phyloP scores from a whole-genome alignment of 2,113 vertebrate genomes.

The Anolis carolinensis region DNA sequence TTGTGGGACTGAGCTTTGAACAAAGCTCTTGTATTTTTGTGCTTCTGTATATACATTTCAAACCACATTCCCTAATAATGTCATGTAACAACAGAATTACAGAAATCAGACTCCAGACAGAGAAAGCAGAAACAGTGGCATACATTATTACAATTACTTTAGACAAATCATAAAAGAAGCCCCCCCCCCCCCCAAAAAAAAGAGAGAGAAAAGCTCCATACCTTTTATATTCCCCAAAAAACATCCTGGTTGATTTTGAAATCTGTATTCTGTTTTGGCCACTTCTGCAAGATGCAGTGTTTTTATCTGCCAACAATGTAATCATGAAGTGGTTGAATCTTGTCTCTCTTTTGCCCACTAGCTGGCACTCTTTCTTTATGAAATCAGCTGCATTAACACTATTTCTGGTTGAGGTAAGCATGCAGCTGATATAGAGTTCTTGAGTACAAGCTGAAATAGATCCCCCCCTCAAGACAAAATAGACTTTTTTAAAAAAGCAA shows the following conservation, averaged over 20 bases:
- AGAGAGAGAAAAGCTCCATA: no score
- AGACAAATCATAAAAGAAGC: constrained; percentile 33
- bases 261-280: constrained; percentile 46
- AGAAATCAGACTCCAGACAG: not conserved
- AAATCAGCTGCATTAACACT: constrained; percentile 51
- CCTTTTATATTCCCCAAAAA: constrained; percentile 41
- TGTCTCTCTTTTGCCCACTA: constrained; percentile 59
- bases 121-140: constrained; percentile 21
- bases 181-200: constrained; percentile 16
- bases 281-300: constrained; percentile 35
- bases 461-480: not conserved
- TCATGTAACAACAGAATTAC: not conserved
- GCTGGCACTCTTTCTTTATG: constrained; percentile 64
- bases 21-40: constrained; percentile 7
- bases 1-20: not conserved
- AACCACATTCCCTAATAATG: constrained; percentile 18
- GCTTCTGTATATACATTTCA: constrained; percentile 21
- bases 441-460: not conserved
- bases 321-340: constrained; percentile 13
- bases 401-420: constrained; percentile 58
- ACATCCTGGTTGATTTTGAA: constrained; percentile 13
- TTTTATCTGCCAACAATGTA: constrained; percentile 1
- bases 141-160: constrained; percentile 34
- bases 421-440: constrained; percentile 49
- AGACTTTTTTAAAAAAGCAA: constrained; percentile 22